Conservation (phyloP, 2,888 invertebrate genomes). For the Eristalinus aeneus region DNA sequence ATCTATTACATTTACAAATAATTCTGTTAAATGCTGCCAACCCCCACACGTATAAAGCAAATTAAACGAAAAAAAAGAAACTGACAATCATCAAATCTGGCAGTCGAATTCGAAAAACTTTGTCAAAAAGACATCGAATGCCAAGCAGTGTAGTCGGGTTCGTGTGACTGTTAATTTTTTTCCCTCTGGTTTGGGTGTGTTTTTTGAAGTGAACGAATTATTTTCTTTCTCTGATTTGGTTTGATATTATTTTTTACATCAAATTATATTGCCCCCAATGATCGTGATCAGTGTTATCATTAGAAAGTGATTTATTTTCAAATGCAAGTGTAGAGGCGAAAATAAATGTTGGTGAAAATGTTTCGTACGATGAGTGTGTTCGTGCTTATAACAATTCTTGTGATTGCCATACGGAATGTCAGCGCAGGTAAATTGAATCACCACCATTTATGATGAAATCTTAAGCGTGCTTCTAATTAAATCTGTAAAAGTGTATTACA, state of each 20-base stretch:
- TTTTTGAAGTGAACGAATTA: constrained; percentile 32
- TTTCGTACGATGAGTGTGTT: constrained; percentile 56
- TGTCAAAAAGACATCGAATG: constrained; percentile 60
- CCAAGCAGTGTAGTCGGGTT: constrained; percentile 48
- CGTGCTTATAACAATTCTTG: constrained; percentile 54
- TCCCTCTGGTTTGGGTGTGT: constrained; percentile 54
- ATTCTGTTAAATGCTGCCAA: constrained; percentile 23
- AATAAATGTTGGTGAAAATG: constrained; percentile 59
- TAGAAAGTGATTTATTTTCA: constrained; percentile 32
- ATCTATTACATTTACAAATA: neutral
- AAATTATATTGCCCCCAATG: constrained; percentile 25
- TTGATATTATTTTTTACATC: neutral
- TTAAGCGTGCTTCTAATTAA: neutral
- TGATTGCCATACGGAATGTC: constrained; percentile 53
- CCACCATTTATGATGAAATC: constrained; percentile 13
- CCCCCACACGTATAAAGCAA: neutral
- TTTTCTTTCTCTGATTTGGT: constrained; percentile 8
- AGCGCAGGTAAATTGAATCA: constrained; percentile 59
- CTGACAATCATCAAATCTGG: constrained; percentile 23
- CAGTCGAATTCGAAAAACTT: constrained; percentile 48
- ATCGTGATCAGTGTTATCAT: neutral
- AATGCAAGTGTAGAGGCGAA: constrained; percentile 40
- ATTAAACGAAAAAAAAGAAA: neutral
- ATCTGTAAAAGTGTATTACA: neutral
- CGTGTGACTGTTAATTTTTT: constrained; percentile 52